phyloP scores from a whole-genome alignment of 2,113 vertebrate genomes.

The Elephantulus edwardii region DNA sequence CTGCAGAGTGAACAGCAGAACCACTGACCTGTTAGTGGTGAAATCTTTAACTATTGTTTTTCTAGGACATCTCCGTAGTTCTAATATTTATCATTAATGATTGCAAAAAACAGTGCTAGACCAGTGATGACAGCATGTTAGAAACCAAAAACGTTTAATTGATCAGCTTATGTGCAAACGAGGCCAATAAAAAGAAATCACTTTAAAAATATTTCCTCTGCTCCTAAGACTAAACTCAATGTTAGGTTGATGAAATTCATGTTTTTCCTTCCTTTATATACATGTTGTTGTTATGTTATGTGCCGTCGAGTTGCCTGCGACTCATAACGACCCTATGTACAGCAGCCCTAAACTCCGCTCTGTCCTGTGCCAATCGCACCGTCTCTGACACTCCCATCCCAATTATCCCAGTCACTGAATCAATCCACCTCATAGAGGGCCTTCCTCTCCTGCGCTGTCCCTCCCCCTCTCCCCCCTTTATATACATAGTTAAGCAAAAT shows the following conservation, averaged over 20 bases:
- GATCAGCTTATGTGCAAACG: not conserved
- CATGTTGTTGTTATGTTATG: too few species aligned
- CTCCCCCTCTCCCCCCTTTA: not conserved
- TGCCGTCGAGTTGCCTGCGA: too few species aligned
- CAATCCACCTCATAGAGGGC: too few species aligned
- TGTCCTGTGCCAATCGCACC: too few species aligned
- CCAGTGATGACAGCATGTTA: not conserved
- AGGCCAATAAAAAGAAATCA: not conserved
- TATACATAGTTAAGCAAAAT: constrained; percentile 14
- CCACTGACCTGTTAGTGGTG: not conserved
- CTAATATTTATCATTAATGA: not conserved
- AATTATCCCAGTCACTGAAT: too few species aligned
- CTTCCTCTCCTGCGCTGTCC: too few species aligned
- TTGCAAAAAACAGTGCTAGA: not conserved
- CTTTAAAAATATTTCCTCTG: constrained; percentile 1
- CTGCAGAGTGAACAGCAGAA: not conserved
- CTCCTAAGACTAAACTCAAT: not conserved
- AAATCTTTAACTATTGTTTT: not conserved
- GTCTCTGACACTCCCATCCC: too few species aligned
- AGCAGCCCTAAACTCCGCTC: too few species aligned
- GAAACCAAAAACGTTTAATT: not conserved
- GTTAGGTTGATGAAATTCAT: not conserved
- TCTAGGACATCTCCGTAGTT: not conserved
- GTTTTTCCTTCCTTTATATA: too few species aligned
- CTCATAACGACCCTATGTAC: too few species aligned